Base-by-base conservation (phyloP, 2,113 vertebrate species). In the Eubucco bourcierii region DNA sequence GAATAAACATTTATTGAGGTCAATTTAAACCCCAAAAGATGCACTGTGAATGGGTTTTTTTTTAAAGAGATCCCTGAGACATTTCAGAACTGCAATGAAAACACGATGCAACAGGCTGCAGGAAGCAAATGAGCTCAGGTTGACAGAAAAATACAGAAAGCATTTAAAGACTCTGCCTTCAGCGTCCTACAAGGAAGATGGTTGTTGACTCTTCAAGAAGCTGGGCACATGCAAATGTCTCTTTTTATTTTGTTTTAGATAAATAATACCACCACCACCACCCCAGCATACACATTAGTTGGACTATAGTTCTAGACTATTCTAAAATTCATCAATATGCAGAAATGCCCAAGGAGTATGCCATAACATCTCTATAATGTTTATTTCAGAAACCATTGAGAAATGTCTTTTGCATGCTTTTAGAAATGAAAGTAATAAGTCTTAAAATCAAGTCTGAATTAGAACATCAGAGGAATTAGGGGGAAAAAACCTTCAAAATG, bases 391-490 rank as follows among this genome's bases (percentile, higher is more conserved):
- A 80, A 92, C 82, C 79, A 93, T 85, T 70, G 64, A 83, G 61
- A 86, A 86, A 37, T 92, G 15, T 47, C 15, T 78, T 93, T 94
- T 95, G 47, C 87, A 88, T 92, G 65, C 64, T 93, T 90, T 94
- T 78, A 88, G 61, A 92, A 94, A 58, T 83, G 52, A 91, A 95
- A 87, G 31, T 56, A 65, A 80, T 77, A 10, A 90, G 72, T 37
- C 13, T 90, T 90, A 80, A 91, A 92, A 91, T 71, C 44, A 52
- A 91, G 31, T 65, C 39, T 88, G 70, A 90, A 88, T 94, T 66
- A 87, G 82, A 90, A 59, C 52, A 15, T 86, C 72, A 71, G 65
- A 91, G 80, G 19, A 29, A 83, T 71, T 83, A 74, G 28, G 28
- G 88, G 84, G 87, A 94, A 93, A 59, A 55, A 59, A 60, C n/a